phyloP scores from a whole-genome alignment of 1,140 invertebrate genomes.

The Nautilus pompilius region DNA sequence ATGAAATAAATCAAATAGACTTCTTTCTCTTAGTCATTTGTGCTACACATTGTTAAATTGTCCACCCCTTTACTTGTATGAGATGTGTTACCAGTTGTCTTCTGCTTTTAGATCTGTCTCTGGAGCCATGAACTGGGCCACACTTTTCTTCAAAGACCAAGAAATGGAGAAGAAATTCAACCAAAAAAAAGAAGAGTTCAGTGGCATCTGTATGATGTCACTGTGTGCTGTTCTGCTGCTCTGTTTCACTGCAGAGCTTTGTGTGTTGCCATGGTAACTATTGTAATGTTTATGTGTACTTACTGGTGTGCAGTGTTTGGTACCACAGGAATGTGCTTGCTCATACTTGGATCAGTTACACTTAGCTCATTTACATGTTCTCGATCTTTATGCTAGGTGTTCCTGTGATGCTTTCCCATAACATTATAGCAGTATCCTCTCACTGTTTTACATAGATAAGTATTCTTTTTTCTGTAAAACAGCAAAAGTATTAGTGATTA shows the following conservation, averaged over 20 bases:
- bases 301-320: not conserved
- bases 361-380: too few species aligned
- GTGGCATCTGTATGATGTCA: conserved; percentile 29
- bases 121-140: conserved; percentile 22
- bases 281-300: not conserved
- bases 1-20: conserved; percentile 1
- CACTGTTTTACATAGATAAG: too few species aligned
- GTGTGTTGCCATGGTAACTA: conserved; percentile 34
- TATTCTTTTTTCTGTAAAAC: too few species aligned
- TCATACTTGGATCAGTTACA: too few species aligned
- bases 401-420: too few species aligned
- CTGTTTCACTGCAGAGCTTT: conserved; percentile 28
- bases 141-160: conserved; percentile 38
- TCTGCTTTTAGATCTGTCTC: conserved; percentile 8
- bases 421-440: too few species aligned
- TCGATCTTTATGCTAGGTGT: too few species aligned
- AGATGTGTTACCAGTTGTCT: not conserved
- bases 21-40: conserved; percentile 1
- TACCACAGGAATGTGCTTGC: too few species aligned
- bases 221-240: conserved; percentile 31
- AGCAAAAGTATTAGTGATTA: too few species aligned
- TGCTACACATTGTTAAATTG: not conserved
- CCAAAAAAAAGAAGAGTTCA: conserved; percentile 28
- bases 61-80: not conserved
- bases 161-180: conserved; percentile 30